phyloP scores from a whole-genome alignment of 2,113 vertebrate species.

The Macquaria ambigua region DNA sequence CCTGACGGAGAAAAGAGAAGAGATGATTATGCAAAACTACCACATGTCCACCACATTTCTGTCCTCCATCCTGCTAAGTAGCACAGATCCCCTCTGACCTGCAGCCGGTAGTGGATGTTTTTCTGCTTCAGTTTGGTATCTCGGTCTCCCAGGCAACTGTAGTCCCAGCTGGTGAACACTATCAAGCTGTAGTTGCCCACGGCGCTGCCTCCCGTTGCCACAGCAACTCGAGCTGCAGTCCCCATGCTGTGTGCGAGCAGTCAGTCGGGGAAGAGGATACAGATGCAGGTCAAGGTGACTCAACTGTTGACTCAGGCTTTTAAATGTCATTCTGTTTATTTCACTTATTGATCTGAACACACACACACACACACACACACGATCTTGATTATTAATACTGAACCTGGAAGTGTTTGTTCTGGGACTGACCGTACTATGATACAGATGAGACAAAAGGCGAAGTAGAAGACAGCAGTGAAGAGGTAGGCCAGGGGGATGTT shows the following conservation, averaged over 20 bases:
- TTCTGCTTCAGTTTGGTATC: conserved; percentile 86
- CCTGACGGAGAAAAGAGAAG: conserved; percentile 71
- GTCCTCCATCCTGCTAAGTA: conserved; percentile 4
- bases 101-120: conserved; percentile 85
- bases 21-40: neutral
- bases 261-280: conserved; percentile 20
- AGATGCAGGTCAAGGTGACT: conserved; percentile 23
- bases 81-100: conserved; percentile 81
- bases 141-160: conserved; percentile 82
- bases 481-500: conserved; percentile 89
- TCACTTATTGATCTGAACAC: neutral
- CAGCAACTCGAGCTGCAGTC: conserved; percentile 82
- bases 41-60: neutral
- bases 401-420: neutral
- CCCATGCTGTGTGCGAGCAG: conserved; percentile 82
- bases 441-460: conserved; percentile 87
- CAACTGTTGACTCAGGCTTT: conserved; percentile 11
- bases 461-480: conserved; percentile 81
- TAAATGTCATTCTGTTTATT: conserved; percentile 11
- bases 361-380: conserved; percentile 22
- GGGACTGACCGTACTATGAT: conserved; percentile 86
- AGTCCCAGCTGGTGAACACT: conserved; percentile 90
- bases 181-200: conserved; percentile 87
- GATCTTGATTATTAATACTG: neutral
- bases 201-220: conserved; percentile 83